These are phyloP conservation scores for Notodonta ziczac DNA, from an alignment of 2,888 invertebrate species.

Conservation along the genomic window DNA sequence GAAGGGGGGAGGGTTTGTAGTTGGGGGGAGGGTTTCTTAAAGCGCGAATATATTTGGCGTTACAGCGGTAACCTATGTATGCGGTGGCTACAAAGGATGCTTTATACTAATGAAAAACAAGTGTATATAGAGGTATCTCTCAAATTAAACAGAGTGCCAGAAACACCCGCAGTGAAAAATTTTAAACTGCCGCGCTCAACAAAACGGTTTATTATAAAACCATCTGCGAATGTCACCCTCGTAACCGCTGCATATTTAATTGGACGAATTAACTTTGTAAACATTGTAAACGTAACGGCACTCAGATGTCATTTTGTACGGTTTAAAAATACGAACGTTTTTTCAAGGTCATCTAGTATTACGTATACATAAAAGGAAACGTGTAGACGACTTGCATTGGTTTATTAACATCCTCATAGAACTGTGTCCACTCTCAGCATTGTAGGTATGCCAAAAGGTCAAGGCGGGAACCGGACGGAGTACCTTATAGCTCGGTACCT, in stretches of 20 bases:
- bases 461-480: no score
- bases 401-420: no score
- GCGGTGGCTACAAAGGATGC: constrained; percentile 43
- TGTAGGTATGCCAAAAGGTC: no score
- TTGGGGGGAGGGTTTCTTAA: no score
- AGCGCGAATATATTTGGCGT: no score
- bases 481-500: no score
- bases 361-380: no score
- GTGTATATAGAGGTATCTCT: constrained; percentile 54
- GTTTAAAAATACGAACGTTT: neutral
- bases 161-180: constrained; percentile 47
- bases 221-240: constrained; percentile 40
- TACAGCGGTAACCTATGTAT: no score
- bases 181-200: constrained; percentile 33
- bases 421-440: no score
- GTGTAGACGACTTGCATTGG: no score
- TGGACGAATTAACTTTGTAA: constrained; percentile 30
- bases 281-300: neutral
- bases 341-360: neutral
- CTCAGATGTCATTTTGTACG: neutral
- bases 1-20: no score
- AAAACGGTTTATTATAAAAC: constrained; percentile 50
- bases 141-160: constrained; percentile 66
- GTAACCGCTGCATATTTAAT: constrained; percentile 33
- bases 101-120: constrained; percentile 50